A percentile compares a stretch with the other conserved stretches of the same genome.
Evolutionary conservation across 2,888 invertebrate species (phyloP).

Genomic region (Spisula subtruncata): DNA sequence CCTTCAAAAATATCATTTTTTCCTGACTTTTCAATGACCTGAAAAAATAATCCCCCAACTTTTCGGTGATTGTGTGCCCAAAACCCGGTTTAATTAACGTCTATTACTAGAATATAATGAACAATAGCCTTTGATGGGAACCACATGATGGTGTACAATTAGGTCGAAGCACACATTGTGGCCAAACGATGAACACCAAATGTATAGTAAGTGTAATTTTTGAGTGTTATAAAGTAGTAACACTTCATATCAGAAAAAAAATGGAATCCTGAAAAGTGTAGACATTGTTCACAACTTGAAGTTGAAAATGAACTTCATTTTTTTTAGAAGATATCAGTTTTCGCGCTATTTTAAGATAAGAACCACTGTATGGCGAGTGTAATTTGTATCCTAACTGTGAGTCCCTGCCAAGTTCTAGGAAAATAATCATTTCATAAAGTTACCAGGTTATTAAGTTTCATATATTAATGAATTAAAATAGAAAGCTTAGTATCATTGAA

Average conservation of each 20-base stretch:
- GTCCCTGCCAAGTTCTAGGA: neutral
- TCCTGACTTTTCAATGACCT: too few relatives aligned
- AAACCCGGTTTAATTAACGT: too few relatives aligned
- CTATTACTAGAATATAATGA: too few relatives aligned
- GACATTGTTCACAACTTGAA: too few relatives aligned
- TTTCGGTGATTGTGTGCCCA: too few relatives aligned
- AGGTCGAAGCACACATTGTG: neutral
- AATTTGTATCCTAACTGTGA: neutral
- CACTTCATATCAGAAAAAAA: too few relatives aligned
- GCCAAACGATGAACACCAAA: neutral
- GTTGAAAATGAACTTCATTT: neutral
- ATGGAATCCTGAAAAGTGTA: too few relatives aligned
- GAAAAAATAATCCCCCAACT: too few relatives aligned
- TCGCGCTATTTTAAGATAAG: neutral
- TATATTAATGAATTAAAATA: neutral
- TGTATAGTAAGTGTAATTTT: too few relatives aligned
- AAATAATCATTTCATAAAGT: neutral
- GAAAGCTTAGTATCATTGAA: neutral
- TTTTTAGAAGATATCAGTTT: constrained; percentile 4
- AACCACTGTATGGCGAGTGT: neutral
- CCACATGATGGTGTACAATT: neutral
- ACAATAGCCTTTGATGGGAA: too few relatives aligned
- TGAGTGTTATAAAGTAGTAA: too few relatives aligned
- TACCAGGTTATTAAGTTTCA: neutral
- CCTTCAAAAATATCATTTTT: too few relatives aligned